A percentile compares a stretch with the other conserved stretches of the same genome.
phyloP scores from a whole-genome alignment of 2,797 vertebrate genomes.

The Falco columbarius region DNA sequence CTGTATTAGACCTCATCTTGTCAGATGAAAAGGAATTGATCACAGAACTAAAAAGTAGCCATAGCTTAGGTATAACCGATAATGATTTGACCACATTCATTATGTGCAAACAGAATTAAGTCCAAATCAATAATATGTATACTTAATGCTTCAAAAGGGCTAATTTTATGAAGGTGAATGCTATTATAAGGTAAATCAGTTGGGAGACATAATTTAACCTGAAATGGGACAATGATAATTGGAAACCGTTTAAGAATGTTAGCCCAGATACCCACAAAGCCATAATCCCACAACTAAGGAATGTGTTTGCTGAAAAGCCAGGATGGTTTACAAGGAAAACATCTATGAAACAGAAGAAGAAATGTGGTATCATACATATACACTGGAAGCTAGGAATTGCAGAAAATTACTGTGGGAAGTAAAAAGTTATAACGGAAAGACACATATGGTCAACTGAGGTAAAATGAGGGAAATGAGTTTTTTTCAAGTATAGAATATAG shows the following conservation, averaged over 20 bases:
- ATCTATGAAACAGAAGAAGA: not conserved
- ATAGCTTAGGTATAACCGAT: not conserved
- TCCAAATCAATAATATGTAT: not conserved
- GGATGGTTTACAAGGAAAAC: not conserved
- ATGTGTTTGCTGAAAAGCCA: not conserved
- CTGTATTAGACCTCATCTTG: not conserved
- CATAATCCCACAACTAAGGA: not conserved
- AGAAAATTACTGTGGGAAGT: not conserved
- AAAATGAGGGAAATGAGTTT: not conserved
- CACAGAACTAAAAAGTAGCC: conserved; percentile 14
- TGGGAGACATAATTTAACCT: not conserved
- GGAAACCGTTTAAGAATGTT: not conserved
- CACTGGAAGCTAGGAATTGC: not conserved
- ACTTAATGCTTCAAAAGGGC: not conserved
- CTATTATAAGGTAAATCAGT: not conserved
- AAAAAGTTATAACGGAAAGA: not conserved
- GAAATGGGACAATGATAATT: not conserved
- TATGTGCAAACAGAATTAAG: conserved; percentile 33
- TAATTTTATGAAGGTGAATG: conserved; percentile 8
- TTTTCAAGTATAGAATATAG: not conserved
- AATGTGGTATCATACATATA: not conserved
- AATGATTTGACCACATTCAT: conserved; percentile 2
- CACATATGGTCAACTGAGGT: not conserved
- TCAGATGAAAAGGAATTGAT: conserved; percentile 49
- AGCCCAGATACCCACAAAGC: not conserved